Conservation (phyloP, 1,140 invertebrate species). For the Kradibia gibbosae region DNA sequence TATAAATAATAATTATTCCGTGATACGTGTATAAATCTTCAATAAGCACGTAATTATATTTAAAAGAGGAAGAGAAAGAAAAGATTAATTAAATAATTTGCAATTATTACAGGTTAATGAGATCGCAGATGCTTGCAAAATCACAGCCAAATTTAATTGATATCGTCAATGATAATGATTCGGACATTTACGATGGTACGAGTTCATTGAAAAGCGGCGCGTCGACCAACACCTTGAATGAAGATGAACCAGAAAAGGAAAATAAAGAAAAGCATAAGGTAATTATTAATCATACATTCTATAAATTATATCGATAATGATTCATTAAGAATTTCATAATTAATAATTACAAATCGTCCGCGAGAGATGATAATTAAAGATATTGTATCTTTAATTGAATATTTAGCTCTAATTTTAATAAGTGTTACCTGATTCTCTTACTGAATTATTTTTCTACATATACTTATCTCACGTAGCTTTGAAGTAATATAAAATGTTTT, state of each 20-base stretch:
- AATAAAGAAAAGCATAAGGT: slow-evolving; percentile 62
- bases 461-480: not conserved
- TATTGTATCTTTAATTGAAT: too few relatives aligned
- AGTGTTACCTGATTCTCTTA: not conserved
- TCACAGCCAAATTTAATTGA: slow-evolving; percentile 72
- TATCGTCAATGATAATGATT: slow-evolving; percentile 66
- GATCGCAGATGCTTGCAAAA: slow-evolving; percentile 69
- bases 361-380: too few relatives aligned
- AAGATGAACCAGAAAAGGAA: slow-evolving; percentile 63
- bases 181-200: slow-evolving; percentile 63
- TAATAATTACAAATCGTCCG: too few relatives aligned
- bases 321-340: too few relatives aligned
- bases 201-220: slow-evolving; percentile 62
- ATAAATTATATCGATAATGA: too few relatives aligned
- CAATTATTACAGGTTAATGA: slow-evolving; percentile 64
- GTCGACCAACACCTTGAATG: slow-evolving; percentile 63
- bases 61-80: too few relatives aligned
- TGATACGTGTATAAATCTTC: too few relatives aligned
- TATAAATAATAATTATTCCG: too few relatives aligned
- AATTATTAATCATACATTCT: too few relatives aligned
- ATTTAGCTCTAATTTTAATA: too few relatives aligned
- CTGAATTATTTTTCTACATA: not conserved
- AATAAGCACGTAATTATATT: too few relatives aligned
- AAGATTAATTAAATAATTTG: too few relatives aligned
- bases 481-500: slow-evolving; percentile 41